These are phyloP conservation scores for Brachionus calyciflorus DNA, from an alignment of 1,140 invertebrate genomes.

Conservation along the genomic window DNA sequence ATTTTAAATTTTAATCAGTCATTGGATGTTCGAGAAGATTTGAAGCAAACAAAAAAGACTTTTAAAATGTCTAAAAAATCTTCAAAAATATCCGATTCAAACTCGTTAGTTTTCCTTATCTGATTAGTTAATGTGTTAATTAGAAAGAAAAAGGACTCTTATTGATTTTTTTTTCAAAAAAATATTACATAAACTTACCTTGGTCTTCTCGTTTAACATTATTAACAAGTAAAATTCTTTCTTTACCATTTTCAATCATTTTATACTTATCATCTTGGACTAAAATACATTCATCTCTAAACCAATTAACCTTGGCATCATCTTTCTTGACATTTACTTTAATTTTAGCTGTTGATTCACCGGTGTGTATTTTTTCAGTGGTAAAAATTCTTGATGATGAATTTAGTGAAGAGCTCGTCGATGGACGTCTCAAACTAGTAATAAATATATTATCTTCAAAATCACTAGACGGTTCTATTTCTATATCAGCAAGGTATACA, in stretches of 20 bases:
- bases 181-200: too few species aligned
- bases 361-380: not conserved
- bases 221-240: conserved; percentile 35
- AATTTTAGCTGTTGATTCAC: not conserved
- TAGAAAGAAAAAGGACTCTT: too few species aligned
- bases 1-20: too few species aligned
- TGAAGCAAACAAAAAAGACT: too few species aligned
- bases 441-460: conserved; percentile 24
- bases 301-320: conserved; percentile 34
- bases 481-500: conserved; percentile 33
- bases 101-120: too few species aligned
- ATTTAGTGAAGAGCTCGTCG: too few species aligned
- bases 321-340: conserved; percentile 3
- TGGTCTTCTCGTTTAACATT: not conserved
- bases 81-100: too few species aligned
- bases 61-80: too few species aligned
- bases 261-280: conserved; percentile 8
- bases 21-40: too few species aligned
- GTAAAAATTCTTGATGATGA: too few species aligned
- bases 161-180: too few species aligned
- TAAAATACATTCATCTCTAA: not conserved
- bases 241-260: conserved; percentile 18
- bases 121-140: too few species aligned
- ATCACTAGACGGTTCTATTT: not conserved
- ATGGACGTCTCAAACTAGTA: not conserved